Base-by-base conservation (phyloP, 2,888 invertebrate species). In the Plemyria rubiginata region DNA sequence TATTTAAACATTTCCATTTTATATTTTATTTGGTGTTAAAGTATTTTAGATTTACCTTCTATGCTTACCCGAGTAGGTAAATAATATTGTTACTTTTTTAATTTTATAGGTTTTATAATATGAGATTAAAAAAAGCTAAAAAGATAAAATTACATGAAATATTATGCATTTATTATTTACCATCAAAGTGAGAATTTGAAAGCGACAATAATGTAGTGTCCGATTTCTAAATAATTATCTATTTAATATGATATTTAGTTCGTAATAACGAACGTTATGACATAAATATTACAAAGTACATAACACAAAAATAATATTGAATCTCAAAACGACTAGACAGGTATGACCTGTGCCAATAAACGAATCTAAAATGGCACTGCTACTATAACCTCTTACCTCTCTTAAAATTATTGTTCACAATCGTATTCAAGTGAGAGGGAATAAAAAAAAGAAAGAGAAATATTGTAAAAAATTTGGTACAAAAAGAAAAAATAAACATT, bases 251-350 rank as follows among this genome's bases (percentile, higher is more conserved):
- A 67, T 72, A 62, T 74, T 68, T 64, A 58, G 62, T 72, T 72
- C 68, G 74, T 67, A 74, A 76, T 71, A 75, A 71, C 73, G 70
- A 70, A 62, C 62, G n/a, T 40, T n/a, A 7, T 52, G 41, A 58
- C 28, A 54, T 53, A 58, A 41, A 41, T 50, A 29, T 29, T 57
- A 61, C 15, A 58, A 63, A 56, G 41, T 69, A 68, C 43, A 63
- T 60, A 62, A 59, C 57, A 74, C 65, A 68, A 71, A 71, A 75
- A 69, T 77, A 78, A 76, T 72, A 80, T 78, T 78, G 59, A 87
- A 90, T 88, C 84, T 90, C 86, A 84, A 86, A 87, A 85, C 82
- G 91, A 91, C 91, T 90, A 91, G 91, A 90, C 80, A 78, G 77
- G 68, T 76, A 22, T 22, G 32, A 32, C 32, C 32, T 32, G 32